Base-by-base conservation (phyloP, 2,797 vertebrate genomes). In the Helicolenus hilgendorfi region DNA sequence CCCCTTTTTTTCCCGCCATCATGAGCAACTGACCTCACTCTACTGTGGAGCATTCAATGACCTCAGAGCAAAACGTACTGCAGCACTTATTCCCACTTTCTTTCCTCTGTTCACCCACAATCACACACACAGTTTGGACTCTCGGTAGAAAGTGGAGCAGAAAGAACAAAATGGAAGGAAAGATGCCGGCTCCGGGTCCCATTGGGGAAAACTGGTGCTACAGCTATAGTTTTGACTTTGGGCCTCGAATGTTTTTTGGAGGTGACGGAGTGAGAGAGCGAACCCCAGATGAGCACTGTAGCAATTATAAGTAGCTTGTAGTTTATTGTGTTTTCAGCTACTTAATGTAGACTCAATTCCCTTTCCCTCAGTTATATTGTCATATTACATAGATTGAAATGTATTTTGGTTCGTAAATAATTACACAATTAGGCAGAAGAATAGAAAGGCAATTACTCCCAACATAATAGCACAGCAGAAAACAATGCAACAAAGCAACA, bases 1-100 rank as follows among this genome's bases (percentile, higher is more conserved):
- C 15, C 58, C 11, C 5, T 8, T 63, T 35, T 89, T 88, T 85
- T 77, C 77, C 78, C 69, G 36, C 72, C 83, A 84, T 77, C 69
- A 70, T 22, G 68, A 86, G 73, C 31, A 26, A 58, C 90, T 94
- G 93, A 94, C 91, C 89, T 93, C 70, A 82, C 83, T 87, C 84
- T 45, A 20, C 45, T 49, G 72, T 59, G 36, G 58, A 82, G 70
- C 67, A 81, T 81, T 89, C 45, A 67, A 49, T 88, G 89, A 94
- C 93, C 87, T 94, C 85, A 73, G 83, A 88, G 84, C 31, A 79
- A 73, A 92, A 92, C 86, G 67, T 24, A 83, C 77, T 75, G 83
- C 81, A 74, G 71, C 85, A 89, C 72, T 79, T 81, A 70, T 79
- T 74, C 76, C 67, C 22, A 0, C 68, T 76, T 71, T 75, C 36